Conservation (phyloP, 2,888 invertebrate genomes). For the Drosophila nigricruria region DNA sequence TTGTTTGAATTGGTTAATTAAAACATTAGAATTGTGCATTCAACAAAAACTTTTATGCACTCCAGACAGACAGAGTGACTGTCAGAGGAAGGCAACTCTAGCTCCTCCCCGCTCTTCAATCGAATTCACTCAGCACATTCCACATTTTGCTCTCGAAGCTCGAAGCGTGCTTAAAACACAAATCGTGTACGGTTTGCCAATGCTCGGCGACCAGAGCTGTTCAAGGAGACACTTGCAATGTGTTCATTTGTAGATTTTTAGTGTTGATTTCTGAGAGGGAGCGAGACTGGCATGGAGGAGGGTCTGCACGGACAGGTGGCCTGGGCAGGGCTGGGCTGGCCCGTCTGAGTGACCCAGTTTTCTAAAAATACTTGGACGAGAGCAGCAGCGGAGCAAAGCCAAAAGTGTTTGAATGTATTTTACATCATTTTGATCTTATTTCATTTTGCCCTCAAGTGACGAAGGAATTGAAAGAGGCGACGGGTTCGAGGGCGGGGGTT, state of each 20-base stretch:
- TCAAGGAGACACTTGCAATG: constrained; percentile 66
- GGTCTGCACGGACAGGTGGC: constrained; percentile 51
- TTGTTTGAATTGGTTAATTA: constrained; percentile 49
- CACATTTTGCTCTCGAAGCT: constrained; percentile 21
- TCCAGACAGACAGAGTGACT: constrained; percentile 18
- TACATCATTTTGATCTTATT: constrained; percentile 79
- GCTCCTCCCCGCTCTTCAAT: background rate
- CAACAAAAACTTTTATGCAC: constrained; percentile 34
- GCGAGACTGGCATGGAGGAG: background rate
- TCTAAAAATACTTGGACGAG: constrained; percentile 67
- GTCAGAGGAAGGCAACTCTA: no score
- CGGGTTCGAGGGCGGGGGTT: background rate
- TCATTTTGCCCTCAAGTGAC: constrained; percentile 54
- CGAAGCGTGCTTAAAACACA: constrained; percentile 59
- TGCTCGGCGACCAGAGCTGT: constrained; percentile 39
- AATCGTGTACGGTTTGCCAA: constrained; percentile 58
- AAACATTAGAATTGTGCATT: constrained; percentile 41
- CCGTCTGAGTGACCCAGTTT: constrained; percentile 67
- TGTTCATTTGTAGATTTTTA: constrained; percentile 67
- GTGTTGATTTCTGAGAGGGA: constrained; percentile 44
- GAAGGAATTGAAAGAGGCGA: background rate
- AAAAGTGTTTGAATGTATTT: constrained; percentile 74
- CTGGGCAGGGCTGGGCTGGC: constrained; percentile 28
- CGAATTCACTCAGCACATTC: constrained; percentile 4
- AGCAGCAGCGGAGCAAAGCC: constrained; percentile 53